Conservation (phyloP, 2,797 vertebrate genomes). For the Prunella strophiata region DNA sequence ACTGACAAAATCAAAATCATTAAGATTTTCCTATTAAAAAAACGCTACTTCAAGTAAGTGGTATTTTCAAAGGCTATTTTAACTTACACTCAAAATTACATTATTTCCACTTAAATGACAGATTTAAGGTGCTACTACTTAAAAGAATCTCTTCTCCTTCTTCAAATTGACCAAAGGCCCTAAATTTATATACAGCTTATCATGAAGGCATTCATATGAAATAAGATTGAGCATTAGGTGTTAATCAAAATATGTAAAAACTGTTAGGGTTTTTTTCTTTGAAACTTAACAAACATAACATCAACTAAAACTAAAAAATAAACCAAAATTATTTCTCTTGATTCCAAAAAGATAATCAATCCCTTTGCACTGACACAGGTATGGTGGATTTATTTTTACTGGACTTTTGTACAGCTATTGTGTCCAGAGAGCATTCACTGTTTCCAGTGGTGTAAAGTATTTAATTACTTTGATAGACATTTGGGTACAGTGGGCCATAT, state of each 20-base stretch:
- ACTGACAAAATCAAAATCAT: neutral
- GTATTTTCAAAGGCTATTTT: neutral
- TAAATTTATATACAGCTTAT: neutral
- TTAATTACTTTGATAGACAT: neutral
- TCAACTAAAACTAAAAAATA: neutral
- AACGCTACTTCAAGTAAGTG: neutral
- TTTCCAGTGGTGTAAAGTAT: neutral
- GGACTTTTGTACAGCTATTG: neutral
- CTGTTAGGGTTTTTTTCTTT: accelerated
- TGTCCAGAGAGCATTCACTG: neutral
- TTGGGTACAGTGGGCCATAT: neutral
- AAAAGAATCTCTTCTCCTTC: neutral
- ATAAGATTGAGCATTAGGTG: neutral
- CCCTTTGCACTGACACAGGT: neutral
- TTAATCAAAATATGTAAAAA: neutral
- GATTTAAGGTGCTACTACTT: neutral
- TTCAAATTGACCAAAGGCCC: neutral
- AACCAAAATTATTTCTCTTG: neutral
- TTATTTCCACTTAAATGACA: neutral
- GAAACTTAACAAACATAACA: neutral
- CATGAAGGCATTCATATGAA: neutral
- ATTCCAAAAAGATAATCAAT: neutral
- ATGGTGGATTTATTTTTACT: neutral
- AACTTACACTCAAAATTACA: neutral
- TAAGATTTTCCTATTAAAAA: neutral